Conservation (phyloP, 2,888 invertebrate species). For the Parnassius mnemosyne region DNA sequence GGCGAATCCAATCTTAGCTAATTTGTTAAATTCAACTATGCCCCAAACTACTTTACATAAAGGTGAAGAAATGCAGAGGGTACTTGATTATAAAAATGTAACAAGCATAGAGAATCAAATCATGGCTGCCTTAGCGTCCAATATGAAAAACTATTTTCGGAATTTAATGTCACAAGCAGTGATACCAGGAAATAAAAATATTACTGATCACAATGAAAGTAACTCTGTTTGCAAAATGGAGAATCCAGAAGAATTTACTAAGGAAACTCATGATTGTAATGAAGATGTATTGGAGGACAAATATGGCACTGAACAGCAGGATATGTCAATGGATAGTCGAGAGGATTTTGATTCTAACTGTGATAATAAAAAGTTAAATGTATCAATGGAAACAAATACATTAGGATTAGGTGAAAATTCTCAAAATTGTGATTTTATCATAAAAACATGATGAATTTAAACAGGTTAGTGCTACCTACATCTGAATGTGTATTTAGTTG, state of each 20-base stretch:
- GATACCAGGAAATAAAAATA: conserved; percentile 6
- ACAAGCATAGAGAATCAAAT: conserved; percentile 56
- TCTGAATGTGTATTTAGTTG: conserved; percentile 1
- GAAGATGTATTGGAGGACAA: conserved; percentile 1
- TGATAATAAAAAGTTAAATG: conserved; percentile 44
- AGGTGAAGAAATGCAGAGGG: conserved; percentile 17
- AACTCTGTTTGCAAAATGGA: background rate
- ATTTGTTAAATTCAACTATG: conserved; percentile 48
- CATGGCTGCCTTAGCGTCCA: conserved; percentile 55
- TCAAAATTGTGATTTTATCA: conserved; percentile 26
- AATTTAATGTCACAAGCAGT: conserved; percentile 39
- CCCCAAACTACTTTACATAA: conserved; percentile 17
- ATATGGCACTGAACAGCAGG: conserved; percentile 2
- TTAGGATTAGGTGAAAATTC: conserved; percentile 52
- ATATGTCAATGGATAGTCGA: conserved; percentile 14
- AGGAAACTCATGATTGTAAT: conserved; percentile 32
- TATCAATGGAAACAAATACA: conserved; percentile 45
- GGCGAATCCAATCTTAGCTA: conserved; percentile 68
- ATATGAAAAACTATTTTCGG: conserved; percentile 60
- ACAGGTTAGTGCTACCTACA: background rate
- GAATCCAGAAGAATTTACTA: conserved; percentile 23
- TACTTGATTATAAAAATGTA: conserved; percentile 17
- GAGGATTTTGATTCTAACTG: conserved; percentile 29
- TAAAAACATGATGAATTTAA: conserved; percentile 2
- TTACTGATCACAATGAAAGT: conserved; percentile 1